phyloP scores from a whole-genome alignment of 2,113 vertebrate species.

The Azemiops feae region DNA sequence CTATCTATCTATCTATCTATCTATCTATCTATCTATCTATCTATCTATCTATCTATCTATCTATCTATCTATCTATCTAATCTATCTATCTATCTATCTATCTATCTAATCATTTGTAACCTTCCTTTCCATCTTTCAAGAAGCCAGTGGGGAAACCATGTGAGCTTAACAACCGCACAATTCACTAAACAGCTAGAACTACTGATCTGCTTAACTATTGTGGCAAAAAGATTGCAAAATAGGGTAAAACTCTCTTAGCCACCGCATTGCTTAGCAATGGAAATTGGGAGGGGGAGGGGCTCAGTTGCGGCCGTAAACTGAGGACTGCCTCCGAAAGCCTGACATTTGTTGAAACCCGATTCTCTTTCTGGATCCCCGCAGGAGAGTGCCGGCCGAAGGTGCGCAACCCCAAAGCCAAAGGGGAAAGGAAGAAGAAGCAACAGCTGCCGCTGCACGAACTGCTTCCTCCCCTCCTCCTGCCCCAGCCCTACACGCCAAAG shows the following conservation, averaged over 20 bases:
- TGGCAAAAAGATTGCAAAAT: neutral
- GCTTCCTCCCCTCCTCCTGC: neutral
- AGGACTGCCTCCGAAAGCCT: neutral
- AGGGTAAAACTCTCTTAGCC: neutral
- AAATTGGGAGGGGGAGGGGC: neutral
- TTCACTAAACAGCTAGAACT: neutral
- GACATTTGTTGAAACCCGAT: neutral
- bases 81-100: too few species aligned
- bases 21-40: too few species aligned
- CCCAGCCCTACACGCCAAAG: accelerated
- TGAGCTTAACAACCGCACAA: neutral
- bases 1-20: too few species aligned
- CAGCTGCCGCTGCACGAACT: constrained; percentile 13
- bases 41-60: too few species aligned
- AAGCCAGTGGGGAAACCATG: neutral
- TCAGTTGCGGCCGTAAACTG: neutral
- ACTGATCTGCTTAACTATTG: neutral
- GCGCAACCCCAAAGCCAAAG: constrained; percentile 58
- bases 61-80: too few species aligned
- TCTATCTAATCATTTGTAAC: neutral
- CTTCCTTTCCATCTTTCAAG: neutral
- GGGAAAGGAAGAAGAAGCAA: constrained; percentile 68
- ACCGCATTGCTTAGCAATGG: neutral
- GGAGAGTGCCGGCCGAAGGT: constrained; percentile 63
- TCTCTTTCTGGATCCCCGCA: neutral